A percentile compares a stretch with the other conserved stretches of the same genome.
These are phyloP conservation scores for Perizoma flavofasciatum DNA, from an alignment of 2,888 invertebrate genomes.

Conservation along the genomic window DNA sequence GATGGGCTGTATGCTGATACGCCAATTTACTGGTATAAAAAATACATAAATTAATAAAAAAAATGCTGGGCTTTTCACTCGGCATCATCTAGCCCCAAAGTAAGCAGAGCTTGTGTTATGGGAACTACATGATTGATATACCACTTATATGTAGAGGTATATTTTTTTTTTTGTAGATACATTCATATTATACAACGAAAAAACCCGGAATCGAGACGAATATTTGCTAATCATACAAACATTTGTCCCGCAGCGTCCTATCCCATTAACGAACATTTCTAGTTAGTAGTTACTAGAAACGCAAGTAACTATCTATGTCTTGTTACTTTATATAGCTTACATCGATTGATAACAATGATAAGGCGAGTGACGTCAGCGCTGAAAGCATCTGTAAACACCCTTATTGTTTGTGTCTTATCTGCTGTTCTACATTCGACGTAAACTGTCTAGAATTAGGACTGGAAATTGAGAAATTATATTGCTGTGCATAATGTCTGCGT, in stretches of 20 bases:
- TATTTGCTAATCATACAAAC: constrained; percentile 31
- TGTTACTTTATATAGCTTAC: neutral
- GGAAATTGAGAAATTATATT: constrained; percentile 6
- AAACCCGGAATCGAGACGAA: no score
- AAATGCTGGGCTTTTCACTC: no score
- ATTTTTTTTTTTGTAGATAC: no score
- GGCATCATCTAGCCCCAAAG: no score
- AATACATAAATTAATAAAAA: no score
- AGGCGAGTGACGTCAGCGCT: constrained; percentile 39
- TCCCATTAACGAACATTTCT: constrained; percentile 13
- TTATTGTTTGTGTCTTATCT: constrained; percentile 13
- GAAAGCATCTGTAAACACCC: constrained; percentile 41
- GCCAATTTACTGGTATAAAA: no score
- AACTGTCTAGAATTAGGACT: constrained; percentile 5
- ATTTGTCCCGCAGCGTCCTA: constrained; percentile 30
- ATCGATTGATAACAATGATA: constrained; percentile 32
- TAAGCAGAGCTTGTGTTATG: no score
- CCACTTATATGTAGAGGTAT: no score
- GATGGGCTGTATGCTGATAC: no score
- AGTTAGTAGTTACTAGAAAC: neutral
- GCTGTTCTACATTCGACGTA: constrained; percentile 19
- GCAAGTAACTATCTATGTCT: neutral
- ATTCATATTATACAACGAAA: no score
- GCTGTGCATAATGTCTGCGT: neutral
- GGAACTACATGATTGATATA: no score